A percentile compares a stretch with the other conserved stretches of the same genome.
Evolutionary conservation across 2,888 invertebrate species (phyloP).

Genomic region (Tenthredo amoena): DNA sequence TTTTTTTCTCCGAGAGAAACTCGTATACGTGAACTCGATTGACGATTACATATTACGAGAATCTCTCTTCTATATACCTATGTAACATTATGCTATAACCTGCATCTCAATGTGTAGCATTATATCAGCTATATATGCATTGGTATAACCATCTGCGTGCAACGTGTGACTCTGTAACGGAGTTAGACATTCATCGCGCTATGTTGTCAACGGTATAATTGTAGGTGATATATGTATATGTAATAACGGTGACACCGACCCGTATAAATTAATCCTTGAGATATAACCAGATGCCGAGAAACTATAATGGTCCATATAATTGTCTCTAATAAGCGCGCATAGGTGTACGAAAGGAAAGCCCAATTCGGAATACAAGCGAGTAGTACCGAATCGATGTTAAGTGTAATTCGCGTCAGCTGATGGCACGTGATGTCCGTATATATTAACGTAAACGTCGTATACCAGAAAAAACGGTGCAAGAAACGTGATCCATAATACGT

Average conservation of each 20-base stretch:
- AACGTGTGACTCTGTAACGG: neutral
- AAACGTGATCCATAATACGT: neutral
- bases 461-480: neutral
- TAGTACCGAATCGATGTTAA: neutral
- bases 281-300: neutral
- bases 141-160: neutral
- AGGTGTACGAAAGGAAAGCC: neutral
- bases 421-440: neutral
- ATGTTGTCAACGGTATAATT: neutral
- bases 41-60: no score
- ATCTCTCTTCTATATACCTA: no score
- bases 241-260: neutral
- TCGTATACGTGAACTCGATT: no score
- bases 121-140: neutral
- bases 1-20: no score
- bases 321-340: neutral
- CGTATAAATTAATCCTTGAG: conserved; percentile 1
- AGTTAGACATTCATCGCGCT: neutral
- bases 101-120: neutral
- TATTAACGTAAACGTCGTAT: neutral
- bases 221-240: neutral
- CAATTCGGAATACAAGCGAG: neutral
- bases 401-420: conserved; percentile 3
- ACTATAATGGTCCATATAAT: neutral
- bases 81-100: no score